A percentile compares a stretch with the other conserved stretches of the same genome.
These are phyloP conservation scores for Ranitomeya imitator DNA, from an alignment of 2,113 vertebrate species.

Conservation along the genomic window DNA sequence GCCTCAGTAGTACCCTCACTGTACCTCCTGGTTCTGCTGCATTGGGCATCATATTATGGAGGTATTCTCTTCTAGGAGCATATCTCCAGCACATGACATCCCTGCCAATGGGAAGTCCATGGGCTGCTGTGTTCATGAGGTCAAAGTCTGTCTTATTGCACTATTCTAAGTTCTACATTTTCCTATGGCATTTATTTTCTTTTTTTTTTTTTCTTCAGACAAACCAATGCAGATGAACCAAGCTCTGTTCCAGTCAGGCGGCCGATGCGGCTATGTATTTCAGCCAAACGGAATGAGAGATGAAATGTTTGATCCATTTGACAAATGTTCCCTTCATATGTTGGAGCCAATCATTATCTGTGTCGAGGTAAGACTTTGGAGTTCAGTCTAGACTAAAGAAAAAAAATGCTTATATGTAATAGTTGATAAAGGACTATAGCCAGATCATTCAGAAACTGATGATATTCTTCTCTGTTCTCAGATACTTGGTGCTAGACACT, in stretches of 20 bases:
- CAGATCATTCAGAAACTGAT: neutral
- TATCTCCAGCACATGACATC: no score
- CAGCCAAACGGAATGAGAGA: slow-evolving; percentile 93
- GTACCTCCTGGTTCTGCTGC: neutral
- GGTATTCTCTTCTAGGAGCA: no score
- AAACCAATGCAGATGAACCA: slow-evolving; percentile 99
- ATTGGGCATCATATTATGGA: no score
- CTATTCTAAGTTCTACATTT: neutral
- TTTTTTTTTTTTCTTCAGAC: slow-evolving; percentile 73
- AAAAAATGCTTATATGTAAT: neutral
- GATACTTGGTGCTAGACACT: slow-evolving; percentile 92
- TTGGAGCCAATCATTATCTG: slow-evolving; percentile 79
- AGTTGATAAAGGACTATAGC: neutral
- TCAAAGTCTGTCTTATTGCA: neutral
- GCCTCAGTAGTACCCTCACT: neutral
- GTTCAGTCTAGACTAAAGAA: neutral
- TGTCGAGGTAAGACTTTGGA: slow-evolving; percentile 78
- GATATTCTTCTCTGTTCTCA: slow-evolving; percentile 59
- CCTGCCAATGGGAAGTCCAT: no score
- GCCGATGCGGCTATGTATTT: slow-evolving; percentile 90
- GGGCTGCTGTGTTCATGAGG: no score
- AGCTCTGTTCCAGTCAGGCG: slow-evolving; percentile 92
- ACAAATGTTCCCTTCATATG: slow-evolving; percentile 83
- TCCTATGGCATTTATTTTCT: neutral
- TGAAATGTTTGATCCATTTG: slow-evolving; percentile 92